These are phyloP conservation scores for Chymomyza procnemis DNA, from an alignment of 2,888 invertebrate species.

Conservation along the genomic window DNA sequence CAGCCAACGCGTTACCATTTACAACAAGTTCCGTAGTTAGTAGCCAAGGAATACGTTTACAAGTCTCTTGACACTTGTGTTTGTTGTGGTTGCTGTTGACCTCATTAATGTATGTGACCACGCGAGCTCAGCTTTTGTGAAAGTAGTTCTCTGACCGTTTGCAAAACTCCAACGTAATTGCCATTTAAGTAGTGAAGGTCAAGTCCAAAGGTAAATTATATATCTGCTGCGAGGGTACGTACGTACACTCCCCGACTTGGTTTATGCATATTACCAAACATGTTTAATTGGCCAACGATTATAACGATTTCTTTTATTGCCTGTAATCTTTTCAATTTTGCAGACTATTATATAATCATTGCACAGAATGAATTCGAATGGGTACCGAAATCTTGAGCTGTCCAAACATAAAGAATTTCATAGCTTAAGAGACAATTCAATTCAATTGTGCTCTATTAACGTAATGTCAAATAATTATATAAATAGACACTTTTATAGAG, in stretches of 20 bases:
- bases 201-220: slow-evolving; percentile 71
- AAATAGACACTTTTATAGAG: no score
- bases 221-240: neutral
- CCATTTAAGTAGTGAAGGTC: slow-evolving; percentile 55
- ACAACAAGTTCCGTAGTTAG: slow-evolving; percentile 40
- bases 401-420: no score
- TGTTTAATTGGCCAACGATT: neutral
- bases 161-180: slow-evolving; percentile 52
- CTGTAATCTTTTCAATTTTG: neutral
- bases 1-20: slow-evolving; percentile 16
- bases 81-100: slow-evolving; percentile 26
- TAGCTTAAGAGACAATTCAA: no score
- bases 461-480: no score
- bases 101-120: slow-evolving; percentile 36
- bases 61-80: neutral
- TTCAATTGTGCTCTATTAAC: no score
- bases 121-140: slow-evolving; percentile 57
- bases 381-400: no score
- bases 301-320: neutral
- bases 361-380: no score
- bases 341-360: neutral
- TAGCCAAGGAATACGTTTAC: slow-evolving; percentile 11
- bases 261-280: neutral
- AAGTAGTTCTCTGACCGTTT: slow-evolving; percentile 64
- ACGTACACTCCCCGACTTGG: neutral